Evolutionary conservation across 2,797 vertebrate species (phyloP).

Genomic region (Dendrocincla tyrannina): DNA sequence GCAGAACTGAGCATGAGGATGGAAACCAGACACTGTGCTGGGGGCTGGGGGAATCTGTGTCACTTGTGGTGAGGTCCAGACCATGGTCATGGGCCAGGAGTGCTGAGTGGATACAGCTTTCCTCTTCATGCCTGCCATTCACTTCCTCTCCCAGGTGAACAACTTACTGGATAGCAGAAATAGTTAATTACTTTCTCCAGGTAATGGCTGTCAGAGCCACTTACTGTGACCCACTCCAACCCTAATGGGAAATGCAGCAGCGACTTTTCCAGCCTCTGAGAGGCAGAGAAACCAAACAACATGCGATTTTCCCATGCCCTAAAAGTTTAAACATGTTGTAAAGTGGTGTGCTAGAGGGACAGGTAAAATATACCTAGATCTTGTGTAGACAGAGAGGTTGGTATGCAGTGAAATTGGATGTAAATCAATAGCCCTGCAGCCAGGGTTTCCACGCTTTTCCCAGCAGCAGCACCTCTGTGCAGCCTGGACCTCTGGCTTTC

Average conservation of each 20-base stretch:
- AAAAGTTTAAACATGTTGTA: accelerated
- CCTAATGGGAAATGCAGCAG: neutral
- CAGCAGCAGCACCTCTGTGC: accelerated
- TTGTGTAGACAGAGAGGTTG: neutral
- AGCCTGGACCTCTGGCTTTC: neutral
- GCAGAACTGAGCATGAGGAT: neutral
- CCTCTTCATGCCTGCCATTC: accelerated
- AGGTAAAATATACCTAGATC: neutral
- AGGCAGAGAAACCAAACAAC: neutral
- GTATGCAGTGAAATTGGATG: neutral
- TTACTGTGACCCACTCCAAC: neutral
- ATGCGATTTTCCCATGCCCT: accelerated
- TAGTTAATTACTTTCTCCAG: neutral
- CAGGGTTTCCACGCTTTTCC: neutral
- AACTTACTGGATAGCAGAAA: neutral
- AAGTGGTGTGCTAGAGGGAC: neutral
- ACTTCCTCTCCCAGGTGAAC: neutral
- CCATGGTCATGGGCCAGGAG: accelerated
- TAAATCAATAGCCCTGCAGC: neutral
- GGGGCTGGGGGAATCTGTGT: neutral
- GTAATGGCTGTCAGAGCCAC: neutral
- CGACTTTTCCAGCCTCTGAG: neutral
- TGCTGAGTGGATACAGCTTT: neutral
- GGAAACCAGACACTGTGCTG: neutral
- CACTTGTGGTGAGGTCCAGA: neutral